Conservation (phyloP, 2,888 invertebrate species). For the Eupithecia subfuscata region DNA sequence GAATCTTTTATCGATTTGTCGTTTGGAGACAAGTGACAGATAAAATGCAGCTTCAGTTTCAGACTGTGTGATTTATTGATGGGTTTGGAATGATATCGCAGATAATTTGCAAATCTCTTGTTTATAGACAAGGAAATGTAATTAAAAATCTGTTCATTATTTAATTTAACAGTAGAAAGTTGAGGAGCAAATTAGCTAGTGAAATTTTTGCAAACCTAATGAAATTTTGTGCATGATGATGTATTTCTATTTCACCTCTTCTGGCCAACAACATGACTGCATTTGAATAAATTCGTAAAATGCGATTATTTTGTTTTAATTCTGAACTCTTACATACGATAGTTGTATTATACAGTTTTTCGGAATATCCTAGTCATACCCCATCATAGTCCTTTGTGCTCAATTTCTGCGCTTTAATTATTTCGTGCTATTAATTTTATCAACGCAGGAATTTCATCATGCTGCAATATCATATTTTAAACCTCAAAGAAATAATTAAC, state of each 20-base stretch:
- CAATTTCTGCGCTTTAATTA: neutral
- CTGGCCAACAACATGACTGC: too few relatives aligned
- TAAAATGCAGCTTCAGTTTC: conserved; percentile 65
- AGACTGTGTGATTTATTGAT: conserved; percentile 67
- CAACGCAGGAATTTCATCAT: neutral
- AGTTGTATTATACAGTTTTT: too few relatives aligned
- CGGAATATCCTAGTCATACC: neutral
- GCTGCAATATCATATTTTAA: conserved; percentile 17
- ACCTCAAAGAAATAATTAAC: conserved; percentile 13
- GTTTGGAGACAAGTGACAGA: conserved; percentile 64
- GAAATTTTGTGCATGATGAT: neutral
- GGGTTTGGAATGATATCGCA: conserved; percentile 28
- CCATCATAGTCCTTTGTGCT: neutral
- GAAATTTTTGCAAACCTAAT: neutral
- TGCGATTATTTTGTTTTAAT: neutral
- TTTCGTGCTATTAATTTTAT: neutral
- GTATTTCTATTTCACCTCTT: neutral
- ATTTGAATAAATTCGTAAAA: too few relatives aligned
- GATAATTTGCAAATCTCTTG: neutral
- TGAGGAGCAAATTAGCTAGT: neutral
- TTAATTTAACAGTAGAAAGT: neutral
- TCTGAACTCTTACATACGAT: neutral
- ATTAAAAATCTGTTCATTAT: neutral
- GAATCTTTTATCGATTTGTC: conserved; percentile 64
- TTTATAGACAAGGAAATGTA: neutral